phyloP scores from a whole-genome alignment of 2,113 vertebrate genomes.

The Crotalus viridis region DNA sequence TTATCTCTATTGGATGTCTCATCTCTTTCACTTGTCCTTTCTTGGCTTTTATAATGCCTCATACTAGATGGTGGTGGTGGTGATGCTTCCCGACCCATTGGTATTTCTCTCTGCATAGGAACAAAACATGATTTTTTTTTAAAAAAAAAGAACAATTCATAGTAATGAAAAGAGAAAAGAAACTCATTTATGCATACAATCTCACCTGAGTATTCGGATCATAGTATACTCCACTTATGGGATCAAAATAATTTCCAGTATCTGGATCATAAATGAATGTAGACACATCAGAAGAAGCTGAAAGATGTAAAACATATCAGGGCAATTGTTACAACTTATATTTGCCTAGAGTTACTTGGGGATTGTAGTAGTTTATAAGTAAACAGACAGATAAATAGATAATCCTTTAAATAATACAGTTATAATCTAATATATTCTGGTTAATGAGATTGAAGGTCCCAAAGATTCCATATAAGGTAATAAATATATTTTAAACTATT shows the following conservation, averaged over 20 bases:
- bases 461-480: neutral
- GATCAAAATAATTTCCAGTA: constrained; percentile 94
- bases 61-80: constrained; percentile 51
- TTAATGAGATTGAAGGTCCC: neutral
- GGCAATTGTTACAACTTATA: constrained; percentile 11
- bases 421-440: neutral
- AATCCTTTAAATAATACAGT: constrained; percentile 10
- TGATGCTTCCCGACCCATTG: constrained; percentile 68
- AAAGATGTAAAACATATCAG: constrained; percentile 44
- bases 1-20: constrained; percentile 66
- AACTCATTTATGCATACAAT: neutral
- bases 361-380: neutral
- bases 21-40: constrained; percentile 65
- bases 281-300: constrained; percentile 84
- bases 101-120: constrained; percentile 72
- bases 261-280: constrained; percentile 93
- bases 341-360: neutral
- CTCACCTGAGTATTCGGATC: constrained; percentile 90
- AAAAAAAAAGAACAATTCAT: constrained; percentile 13
- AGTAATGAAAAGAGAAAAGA: neutral
- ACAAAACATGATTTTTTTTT: constrained; percentile 27
- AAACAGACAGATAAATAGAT: neutral
- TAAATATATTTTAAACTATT: neutral
- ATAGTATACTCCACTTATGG: constrained; percentile 90
- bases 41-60: constrained; percentile 63